phyloP scores from a whole-genome alignment of 23 tunicate species.

The Pegea sp. region DNA sequence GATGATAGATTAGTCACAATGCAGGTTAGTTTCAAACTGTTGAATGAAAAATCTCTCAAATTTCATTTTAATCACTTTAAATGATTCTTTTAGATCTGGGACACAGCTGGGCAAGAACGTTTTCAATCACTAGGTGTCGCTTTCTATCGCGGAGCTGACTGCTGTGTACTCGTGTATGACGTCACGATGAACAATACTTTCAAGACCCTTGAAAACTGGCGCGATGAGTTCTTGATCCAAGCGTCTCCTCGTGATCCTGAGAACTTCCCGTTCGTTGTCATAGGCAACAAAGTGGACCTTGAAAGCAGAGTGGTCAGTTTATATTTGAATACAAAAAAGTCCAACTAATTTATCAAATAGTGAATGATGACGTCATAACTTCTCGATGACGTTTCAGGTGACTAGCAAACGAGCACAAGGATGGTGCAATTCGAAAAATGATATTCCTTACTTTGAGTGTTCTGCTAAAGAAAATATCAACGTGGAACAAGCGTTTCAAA shows the following conservation, averaged over 20 bases:
- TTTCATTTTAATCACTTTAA: too few relatives aligned
- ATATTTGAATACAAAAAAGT: too few relatives aligned
- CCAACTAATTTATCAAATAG: too few relatives aligned
- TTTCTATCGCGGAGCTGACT: conserved; percentile 89
- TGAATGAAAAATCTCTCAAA: too few relatives aligned
- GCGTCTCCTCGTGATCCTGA: conserved; percentile 86
- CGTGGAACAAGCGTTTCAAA: conserved; percentile 93
- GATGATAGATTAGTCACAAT: conserved; percentile 8
- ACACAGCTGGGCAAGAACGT: conserved; percentile 91
- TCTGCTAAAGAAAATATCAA: conserved; percentile 89
- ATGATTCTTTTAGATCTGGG: conserved; percentile 38
- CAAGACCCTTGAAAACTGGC: conserved; percentile 78
- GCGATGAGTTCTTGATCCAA: conserved; percentile 79
- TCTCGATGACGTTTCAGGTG: conserved; percentile 8
- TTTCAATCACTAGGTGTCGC: conserved; percentile 91
- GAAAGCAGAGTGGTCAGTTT: conserved; percentile 83
- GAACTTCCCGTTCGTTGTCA: conserved; percentile 85
- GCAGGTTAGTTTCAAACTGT: not conserved
- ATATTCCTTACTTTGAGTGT: conserved; percentile 84
- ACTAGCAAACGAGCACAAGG: conserved; percentile 27
- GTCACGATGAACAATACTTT: conserved; percentile 76
- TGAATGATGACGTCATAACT: too few relatives aligned
- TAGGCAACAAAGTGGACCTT: conserved; percentile 86
- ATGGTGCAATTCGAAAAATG: conserved; percentile 85
- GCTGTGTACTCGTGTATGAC: conserved; percentile 91